phyloP scores from a whole-genome alignment of 1,140 invertebrate species.

The Heliconius hewitsoni region DNA sequence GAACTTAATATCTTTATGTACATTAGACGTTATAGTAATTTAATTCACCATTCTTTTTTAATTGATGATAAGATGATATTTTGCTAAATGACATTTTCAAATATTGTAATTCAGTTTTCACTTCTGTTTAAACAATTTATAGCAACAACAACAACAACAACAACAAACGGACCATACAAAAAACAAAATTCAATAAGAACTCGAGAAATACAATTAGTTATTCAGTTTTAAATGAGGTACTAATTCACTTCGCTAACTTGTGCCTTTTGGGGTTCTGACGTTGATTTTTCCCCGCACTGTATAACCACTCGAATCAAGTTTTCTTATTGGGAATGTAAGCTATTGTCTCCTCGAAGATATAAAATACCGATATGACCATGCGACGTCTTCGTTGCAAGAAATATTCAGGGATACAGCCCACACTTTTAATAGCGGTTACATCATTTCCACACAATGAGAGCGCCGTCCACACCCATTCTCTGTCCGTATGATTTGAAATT shows the following conservation, averaged over 20 bases:
- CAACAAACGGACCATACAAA: background rate
- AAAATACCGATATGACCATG: slow-evolving; percentile 80
- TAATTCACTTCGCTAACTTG: background rate
- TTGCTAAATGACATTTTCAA: background rate
- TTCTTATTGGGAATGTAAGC: slow-evolving; percentile 74
- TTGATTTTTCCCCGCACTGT: slow-evolving; percentile 59
- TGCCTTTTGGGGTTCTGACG: slow-evolving; percentile 42
- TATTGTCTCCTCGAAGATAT: slow-evolving; percentile 78
- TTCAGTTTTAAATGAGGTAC: background rate
- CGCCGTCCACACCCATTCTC: slow-evolving; percentile 80
- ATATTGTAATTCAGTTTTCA: background rate
- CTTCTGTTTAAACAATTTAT: background rate
- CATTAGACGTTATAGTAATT: no score
- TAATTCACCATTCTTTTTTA: no score
- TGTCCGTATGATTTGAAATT: slow-evolving; percentile 81
- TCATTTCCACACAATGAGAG: slow-evolving; percentile 81
- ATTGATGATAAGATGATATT: no score
- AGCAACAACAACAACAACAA: background rate
- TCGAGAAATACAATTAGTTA: background rate
- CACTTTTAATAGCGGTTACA: slow-evolving; percentile 81
- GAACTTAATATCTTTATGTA: no score
- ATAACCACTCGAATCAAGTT: slow-evolving; percentile 71
- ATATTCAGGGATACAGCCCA: slow-evolving; percentile 80
- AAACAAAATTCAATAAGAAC: background rate
- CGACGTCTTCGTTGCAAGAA: slow-evolving; percentile 79